Percentiles rank a stretch among this genome's conserved stretches.
Evolutionary conservation across 2,888 invertebrate species (phyloP).

Genomic region (Myopa tessellatipennis): DNA sequence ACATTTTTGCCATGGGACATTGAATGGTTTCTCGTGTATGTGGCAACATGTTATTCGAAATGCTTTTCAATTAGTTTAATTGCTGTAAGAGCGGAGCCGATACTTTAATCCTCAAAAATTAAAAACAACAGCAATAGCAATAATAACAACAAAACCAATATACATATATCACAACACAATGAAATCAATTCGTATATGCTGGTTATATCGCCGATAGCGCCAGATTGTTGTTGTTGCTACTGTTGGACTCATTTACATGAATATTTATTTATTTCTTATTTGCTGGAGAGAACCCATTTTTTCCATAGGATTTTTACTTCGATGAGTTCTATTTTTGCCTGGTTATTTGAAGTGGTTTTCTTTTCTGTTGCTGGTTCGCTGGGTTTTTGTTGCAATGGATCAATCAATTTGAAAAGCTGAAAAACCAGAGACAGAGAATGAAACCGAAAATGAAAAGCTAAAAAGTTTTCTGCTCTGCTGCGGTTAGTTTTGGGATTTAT

Average conservation of each 20-base stretch:
- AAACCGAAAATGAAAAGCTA: neutral
- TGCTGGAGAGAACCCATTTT: neutral
- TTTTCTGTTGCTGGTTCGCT: neutral
- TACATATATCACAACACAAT: neutral
- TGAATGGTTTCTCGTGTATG: neutral
- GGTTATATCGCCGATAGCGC: neutral
- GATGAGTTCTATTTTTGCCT: neutral
- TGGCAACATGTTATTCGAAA: neutral
- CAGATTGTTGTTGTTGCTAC: neutral
- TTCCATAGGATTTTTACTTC: neutral
- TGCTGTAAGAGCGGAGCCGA: neutral
- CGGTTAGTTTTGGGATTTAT: neutral
- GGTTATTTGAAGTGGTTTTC: neutral
- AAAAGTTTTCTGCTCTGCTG: neutral
- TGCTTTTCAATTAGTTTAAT: conserved; percentile 17
- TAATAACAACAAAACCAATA: neutral
- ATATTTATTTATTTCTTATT: too few relatives aligned
- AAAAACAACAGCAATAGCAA: neutral
- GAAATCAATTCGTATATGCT: neutral
- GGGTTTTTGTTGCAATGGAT: neutral
- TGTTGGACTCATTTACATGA: neutral
- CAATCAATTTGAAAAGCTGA: neutral
- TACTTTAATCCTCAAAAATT: neutral
- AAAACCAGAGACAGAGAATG: neutral
- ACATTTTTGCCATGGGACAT: too few relatives aligned